Base-by-base conservation (phyloP, 1,140 invertebrate genomes). In the Helicoverpa armigera region DNA sequence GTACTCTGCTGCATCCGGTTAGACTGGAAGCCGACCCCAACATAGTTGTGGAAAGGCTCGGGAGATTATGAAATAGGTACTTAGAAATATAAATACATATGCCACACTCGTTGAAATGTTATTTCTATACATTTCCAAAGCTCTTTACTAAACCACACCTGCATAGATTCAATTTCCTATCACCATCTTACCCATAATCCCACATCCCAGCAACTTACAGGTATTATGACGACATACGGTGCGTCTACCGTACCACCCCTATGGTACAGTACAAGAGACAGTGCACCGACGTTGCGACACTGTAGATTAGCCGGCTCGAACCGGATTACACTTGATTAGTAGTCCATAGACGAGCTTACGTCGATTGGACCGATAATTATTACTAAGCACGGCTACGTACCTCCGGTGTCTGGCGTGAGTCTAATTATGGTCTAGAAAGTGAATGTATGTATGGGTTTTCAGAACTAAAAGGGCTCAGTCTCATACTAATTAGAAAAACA, bases 301-400 rank as follows among this genome's bases (percentile, higher is more conserved):
- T 81, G 56, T 83, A 87, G 87, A 92, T 92, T 92, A 92, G 82
- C 79, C 79, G 81, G 86, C 87, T 91, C 86, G 85, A 67, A 58
- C 50, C 14, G 85, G 88, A 90, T 91, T 89, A 91, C 77, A 63
- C 75, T 83, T 88, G 89, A 91, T 90, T 90, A 90, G 87, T 87
- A 82, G 86, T 82, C 88, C 82, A 88, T 90, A 90, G 88, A 90
- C 83, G 84, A 63, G 75, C 82, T 74, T 78, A 53, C 29, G 50
- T 61, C 60, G 50, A 77, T 67, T 77, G 61, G n/a, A 61, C 29
- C 61, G 60, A 77, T 77, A 77, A 77, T 77, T 77, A 77, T 77
- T 77, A 77, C 61, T 77, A 77, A 77, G 60, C 75, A 65, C 23
- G 29, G 9, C 51, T 63, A 63, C 4, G 16, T 53, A 72, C 50